These are phyloP conservation scores for Pelodiscus sinensis DNA, from an alignment of 2,113 vertebrate genomes.

Conservation along the genomic window DNA sequence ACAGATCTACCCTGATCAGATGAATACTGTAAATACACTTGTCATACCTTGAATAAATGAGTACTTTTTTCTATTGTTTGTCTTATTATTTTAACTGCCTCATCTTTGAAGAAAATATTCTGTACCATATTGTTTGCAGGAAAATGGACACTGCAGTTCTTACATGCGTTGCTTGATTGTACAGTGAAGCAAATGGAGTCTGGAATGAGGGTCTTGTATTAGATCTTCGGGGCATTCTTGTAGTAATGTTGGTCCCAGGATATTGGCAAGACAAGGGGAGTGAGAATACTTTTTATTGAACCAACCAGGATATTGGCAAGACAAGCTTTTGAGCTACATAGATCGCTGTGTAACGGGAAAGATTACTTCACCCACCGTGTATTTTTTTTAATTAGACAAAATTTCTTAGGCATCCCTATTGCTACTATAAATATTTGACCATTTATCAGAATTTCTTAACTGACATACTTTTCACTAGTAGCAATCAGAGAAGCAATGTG, in stretches of 20 bases:
- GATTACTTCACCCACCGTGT: neutral
- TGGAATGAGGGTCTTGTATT: neutral
- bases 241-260: neutral
- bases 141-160: neutral
- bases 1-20: constrained; percentile 69
- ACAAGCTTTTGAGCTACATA: neutral
- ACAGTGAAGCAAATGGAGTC: neutral
- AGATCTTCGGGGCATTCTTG: neutral
- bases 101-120: neutral
- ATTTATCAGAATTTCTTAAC: neutral
- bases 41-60: constrained; percentile 85
- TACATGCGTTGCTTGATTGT: neutral
- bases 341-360: neutral
- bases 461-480: neutral
- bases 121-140: neutral
- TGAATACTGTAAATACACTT: constrained; percentile 83
- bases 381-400: neutral
- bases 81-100: neutral
- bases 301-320: neutral
- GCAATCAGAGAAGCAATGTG: neutral
- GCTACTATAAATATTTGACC: neutral
- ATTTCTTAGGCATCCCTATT: neutral
- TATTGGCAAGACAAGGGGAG: neutral
- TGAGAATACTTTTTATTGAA: neutral
- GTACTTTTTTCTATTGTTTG: constrained; percentile 77